A percentile compares a stretch with the other conserved stretches of the same genome.
Conservation (phyloP, 1,140 invertebrate species). For the Melanaphis sacchari region DNA sequence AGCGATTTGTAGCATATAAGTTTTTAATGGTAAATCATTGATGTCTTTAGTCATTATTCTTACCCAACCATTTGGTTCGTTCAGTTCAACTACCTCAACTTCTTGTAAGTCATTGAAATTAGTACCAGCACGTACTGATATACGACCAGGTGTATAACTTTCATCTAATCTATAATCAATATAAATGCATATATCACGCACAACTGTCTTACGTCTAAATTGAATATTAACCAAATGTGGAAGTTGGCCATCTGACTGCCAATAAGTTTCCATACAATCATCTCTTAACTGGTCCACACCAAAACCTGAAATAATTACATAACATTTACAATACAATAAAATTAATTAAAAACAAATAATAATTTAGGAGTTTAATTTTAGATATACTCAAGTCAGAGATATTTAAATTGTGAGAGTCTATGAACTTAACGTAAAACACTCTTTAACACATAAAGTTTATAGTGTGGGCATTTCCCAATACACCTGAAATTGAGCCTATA, state of each 20-base stretch:
- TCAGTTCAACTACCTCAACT: slow-evolving; percentile 92
- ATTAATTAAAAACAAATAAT: background rate
- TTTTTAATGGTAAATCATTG: slow-evolving; percentile 84
- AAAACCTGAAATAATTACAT: slow-evolving; percentile 74
- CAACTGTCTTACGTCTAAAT: slow-evolving; percentile 93
- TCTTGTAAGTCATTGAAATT: slow-evolving; percentile 99
- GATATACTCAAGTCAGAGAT: background rate
- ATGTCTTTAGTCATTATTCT: slow-evolving; percentile 91
- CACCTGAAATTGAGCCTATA: too few relatives aligned
- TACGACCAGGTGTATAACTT: slow-evolving; percentile 95
- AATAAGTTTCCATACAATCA: slow-evolving; percentile 95
- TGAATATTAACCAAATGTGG: slow-evolving; percentile 98
- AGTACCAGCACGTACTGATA: slow-evolving; percentile 92
- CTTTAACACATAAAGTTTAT: background rate
- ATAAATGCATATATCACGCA: slow-evolving; percentile 95
- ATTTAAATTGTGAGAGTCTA: background rate
- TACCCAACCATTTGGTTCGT: slow-evolving; percentile 96
- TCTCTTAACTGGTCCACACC: slow-evolving; percentile 96
- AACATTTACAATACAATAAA: too few relatives aligned
- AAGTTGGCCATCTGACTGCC: slow-evolving; percentile 98
- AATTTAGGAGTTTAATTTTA: background rate
- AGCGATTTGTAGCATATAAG: slow-evolving; percentile 97
- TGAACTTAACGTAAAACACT: background rate
- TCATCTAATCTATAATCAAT: slow-evolving; percentile 98
- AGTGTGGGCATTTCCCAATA: background rate